Evolutionary conservation across 1,140 invertebrate genomes (phyloP), one percentile per base, ranked within the genome.

Genomic region (Drosophila grimshawi): DNA sequence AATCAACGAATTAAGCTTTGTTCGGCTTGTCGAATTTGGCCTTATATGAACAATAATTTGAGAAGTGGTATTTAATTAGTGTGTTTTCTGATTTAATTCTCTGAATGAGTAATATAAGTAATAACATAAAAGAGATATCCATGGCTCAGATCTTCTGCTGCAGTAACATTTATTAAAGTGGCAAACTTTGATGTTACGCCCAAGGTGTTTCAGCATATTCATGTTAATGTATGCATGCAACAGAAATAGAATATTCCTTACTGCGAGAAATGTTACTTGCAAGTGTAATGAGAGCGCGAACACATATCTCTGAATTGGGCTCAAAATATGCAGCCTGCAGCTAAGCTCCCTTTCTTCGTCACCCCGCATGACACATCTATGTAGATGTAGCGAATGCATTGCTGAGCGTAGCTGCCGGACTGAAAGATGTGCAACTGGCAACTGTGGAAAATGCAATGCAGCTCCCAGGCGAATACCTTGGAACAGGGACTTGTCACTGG

Each of bases 281-380:
- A 85, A 85, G 72, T 85, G 63, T 68, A 85, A 85, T 80, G 81
- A 76, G 76, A 64, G 60, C 55, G 67, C 68, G 61, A 77, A 63
- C 8, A 43, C 41, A 59, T 7, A 6, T 11, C 41, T 32, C 33
- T 11, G 39, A 56, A 65, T 56, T 56, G 63, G 51, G 52, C 35
- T 33, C 61, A 30, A 57, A 71, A 70, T 56, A 56, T 70, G 60
- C 51, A 41, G 43, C 11, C 64, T 30, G 19, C 27, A 41, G 45
- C 55, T 41, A 8, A 59, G 29, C 8, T 46, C 49, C 4, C 7
- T 1, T 39, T 33, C 3, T 10, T 2, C 10, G 8, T 5, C 46
- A 1, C 33, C 11, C 30, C 27, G 3, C 33, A 55, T 19, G 11
- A 49, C 19, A 29, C 32, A 37, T 53, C 32, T 66, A 56, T 56